A percentile compares a stretch with the other conserved stretches of the same genome.
Evolutionary conservation across 92 coral and sea anemone species (phyloP).

Genomic region (Palythoa heliodiscus): DNA sequence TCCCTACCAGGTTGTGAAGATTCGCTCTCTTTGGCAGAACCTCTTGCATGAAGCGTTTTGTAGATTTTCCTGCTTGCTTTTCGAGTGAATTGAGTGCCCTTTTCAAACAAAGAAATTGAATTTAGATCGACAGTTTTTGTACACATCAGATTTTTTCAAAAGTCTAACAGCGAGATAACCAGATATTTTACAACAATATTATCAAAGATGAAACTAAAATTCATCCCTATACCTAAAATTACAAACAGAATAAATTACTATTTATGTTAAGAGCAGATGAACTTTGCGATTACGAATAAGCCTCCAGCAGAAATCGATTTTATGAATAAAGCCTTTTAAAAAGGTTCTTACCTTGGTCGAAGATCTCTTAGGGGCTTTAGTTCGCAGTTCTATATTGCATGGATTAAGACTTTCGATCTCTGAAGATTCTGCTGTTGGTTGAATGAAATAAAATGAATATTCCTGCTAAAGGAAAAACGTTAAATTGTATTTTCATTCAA

Average conservation of each 20-base stretch:
- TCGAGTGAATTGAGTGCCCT: conserved; percentile 30
- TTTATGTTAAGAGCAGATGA: neutral
- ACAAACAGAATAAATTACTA: neutral
- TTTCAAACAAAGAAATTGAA: conserved; percentile 25
- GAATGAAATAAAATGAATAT: neutral
- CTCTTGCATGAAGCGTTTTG: conserved; percentile 10
- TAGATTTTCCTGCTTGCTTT: conserved; percentile 25
- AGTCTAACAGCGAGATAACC: neutral
- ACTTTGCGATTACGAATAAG: neutral
- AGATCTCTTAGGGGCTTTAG: conserved; percentile 14
- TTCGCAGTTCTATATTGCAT: conserved; percentile 15
- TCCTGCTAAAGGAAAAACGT: neutral
- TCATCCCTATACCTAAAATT: neutral
- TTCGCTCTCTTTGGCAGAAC: neutral
- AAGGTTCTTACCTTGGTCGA: conserved; percentile 4
- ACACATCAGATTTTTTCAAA: neutral
- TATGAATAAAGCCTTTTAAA: neutral
- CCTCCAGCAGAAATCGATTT: neutral
- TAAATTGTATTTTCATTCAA: conserved; percentile 24
- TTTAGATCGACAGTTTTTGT: neutral
- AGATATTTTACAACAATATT: neutral
- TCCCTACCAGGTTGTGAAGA: neutral
- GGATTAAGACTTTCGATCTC: neutral
- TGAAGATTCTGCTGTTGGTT: neutral
- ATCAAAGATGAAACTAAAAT: neutral